phyloP scores from a whole-genome alignment of 2,888 invertebrate species.

The Smittia sp. region DNA sequence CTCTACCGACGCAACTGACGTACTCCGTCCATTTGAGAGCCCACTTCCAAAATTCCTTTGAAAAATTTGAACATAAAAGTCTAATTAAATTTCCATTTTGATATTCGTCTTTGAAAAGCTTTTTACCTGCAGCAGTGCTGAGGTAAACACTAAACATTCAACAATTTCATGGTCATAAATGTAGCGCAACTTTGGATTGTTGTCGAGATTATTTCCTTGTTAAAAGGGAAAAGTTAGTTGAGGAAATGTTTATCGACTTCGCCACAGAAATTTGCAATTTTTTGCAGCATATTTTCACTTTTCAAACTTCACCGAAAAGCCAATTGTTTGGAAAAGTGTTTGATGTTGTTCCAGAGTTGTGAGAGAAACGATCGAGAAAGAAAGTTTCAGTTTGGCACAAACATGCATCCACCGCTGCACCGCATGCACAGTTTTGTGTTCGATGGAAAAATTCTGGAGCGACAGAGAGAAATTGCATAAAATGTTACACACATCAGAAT shows the following conservation, averaged over 20 bases:
- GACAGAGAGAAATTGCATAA: conserved; percentile 15
- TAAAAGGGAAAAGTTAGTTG: neutral
- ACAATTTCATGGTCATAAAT: neutral
- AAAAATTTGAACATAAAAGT: neutral
- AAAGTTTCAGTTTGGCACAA: conserved; percentile 21
- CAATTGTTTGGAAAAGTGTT: conserved; percentile 28
- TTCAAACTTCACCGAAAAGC: conserved; percentile 5
- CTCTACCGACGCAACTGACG: no score
- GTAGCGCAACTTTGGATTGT: neutral
- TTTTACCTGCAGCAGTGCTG: no score
- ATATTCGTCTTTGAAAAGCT: no score
- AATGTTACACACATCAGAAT: conserved; percentile 2
- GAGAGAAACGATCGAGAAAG: neutral
- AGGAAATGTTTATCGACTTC: conserved; percentile 14
- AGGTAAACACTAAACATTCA: no score
- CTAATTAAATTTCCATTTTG: neutral
- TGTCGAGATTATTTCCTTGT: neutral
- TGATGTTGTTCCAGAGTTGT: neutral
- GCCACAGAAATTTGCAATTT: neutral
- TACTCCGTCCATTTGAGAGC: no score
- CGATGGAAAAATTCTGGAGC: neutral
- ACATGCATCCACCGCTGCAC: neutral
- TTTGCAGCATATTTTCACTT: conserved; percentile 8
- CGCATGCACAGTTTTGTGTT: conserved; percentile 14
- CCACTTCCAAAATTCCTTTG: no score